Evolutionary conservation across 1,140 invertebrate genomes (phyloP), one percentile per base, ranked within the genome.

Genomic region (Fopius arisanus): DNA sequence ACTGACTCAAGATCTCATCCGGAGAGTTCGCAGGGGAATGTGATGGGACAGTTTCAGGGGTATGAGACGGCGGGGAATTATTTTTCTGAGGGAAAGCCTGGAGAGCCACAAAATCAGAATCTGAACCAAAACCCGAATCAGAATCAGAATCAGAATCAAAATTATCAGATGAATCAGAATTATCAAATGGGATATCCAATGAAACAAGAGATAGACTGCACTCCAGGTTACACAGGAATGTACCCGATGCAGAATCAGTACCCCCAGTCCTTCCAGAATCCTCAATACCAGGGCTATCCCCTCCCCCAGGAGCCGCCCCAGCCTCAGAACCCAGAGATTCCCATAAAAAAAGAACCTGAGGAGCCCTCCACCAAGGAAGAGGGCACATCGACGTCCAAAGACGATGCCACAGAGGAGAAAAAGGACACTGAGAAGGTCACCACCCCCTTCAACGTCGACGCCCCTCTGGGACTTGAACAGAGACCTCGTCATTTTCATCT

Each of bases 401-500:
- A 91, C 62, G 83, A 80, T 12, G 54, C 75, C n/a, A 29, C 16
- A 3, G 90, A 92, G 77, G 91, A 94, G 12, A 84, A 87, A 10
- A 84, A 84, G 21, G 75, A 75, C 0, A 43, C 79, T 3, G 78
- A 79, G 1, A 83, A 83, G 28, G 54, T 82, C 1, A 84, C 85
- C 70, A 87, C 87, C 0, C 85, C 86, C 0, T 86, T 74, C 29
- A 81, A 72, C 21, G 85, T 88, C 2, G 86, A 87, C 62, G 66
- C 85, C 0, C 81, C 85, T 7, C 19, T 79, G 4, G 85, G 84
- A n/a, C 31, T 86, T 67, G 85, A 86, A 41, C 70, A 88, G 3
- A 88, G 94, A 37, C 89, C 93, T 1, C 88, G 98, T 62, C 92
- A 94, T 72, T 99, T 98, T 82, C 91, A 93, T 54, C 90, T 99